Base-by-base conservation (phyloP, 2,797 vertebrate species). In the Melanotaenia boesemani region DNA sequence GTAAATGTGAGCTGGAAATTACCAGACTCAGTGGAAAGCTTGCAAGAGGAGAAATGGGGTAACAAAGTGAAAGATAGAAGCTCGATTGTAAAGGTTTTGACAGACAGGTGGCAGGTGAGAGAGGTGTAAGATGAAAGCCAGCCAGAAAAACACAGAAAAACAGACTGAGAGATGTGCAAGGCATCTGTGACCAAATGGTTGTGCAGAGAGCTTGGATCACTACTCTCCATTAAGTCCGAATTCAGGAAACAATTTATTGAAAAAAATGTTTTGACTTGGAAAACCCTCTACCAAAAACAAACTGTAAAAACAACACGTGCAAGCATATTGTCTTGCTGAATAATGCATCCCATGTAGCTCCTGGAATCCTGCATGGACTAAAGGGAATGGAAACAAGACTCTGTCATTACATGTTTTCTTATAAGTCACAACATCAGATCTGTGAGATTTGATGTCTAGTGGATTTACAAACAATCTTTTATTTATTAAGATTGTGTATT, bases 81-180 rank as follows among this genome's bases (percentile, higher is more conserved):
- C 70, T 73, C 65, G 32, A 86, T 89, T 92, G 91, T 90, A 79
- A 87, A 62, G 86, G 79, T 80, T 84, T 82, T 78, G 85, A 89
- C 79, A 64, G 86, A 80, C 90, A 88, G 92, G 84, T 90, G 90
- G 77, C 70, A 74, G 88, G 86, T 90, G 86, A 86, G 85, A 63
- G 80, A 79, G 88, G 76, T 83, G 85, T 80, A 54, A 88, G 91
- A 90, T 90, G 90, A 90, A 90, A 91, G 90, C 79, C 74, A 54
- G 79, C 1, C 28, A 55, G 58, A 54, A 78, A 57, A 70, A 77
- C 76, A 75, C 75, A 24, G 71, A 48, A 67, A 57, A 76, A 76
- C 48, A 77, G 83, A 82, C 52, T 8, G 67, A 78, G 77, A 28
- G 79, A 72, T 59, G 58, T 24, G 64, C 0, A 1, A 75, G 84